Percentiles rank a stretch among this genome's conserved stretches.
Conservation (phyloP, 2,113 vertebrate species). For the Protobothrops flavoviridis region DNA sequence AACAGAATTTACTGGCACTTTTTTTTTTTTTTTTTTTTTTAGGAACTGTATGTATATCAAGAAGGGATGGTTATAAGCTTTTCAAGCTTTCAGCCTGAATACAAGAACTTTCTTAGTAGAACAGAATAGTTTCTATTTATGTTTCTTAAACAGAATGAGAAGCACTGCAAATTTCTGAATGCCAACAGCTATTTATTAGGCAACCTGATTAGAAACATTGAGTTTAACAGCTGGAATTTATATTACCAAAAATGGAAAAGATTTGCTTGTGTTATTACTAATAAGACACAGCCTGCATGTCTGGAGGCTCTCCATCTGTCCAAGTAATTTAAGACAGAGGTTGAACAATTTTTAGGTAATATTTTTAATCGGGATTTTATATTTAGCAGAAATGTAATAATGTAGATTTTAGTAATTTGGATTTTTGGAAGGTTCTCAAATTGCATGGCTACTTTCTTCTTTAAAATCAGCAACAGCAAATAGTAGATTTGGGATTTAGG, state of each 20-base stretch:
- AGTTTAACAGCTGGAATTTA: neutral
- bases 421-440: neutral
- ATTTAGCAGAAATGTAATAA: neutral
- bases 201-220: neutral
- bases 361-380: neutral
- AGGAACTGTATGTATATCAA: constrained; percentile 15
- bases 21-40: neutral
- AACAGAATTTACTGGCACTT: constrained; percentile 19
- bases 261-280: neutral
- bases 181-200: neutral
- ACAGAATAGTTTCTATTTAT: neutral
- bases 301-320: neutral
- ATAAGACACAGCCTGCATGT: neutral
- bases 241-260: neutral
- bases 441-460: neutral
- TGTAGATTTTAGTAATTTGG: neutral
- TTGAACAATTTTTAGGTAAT: neutral
- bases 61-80: neutral
- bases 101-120: constrained; percentile 1
- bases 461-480: neutral
- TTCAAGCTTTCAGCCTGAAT: neutral
- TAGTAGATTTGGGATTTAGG: neutral
- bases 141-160: neutral
- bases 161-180: neutral
- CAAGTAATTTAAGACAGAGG: neutral